Evolutionary conservation across 2,113 vertebrate species (phyloP), one percentile per base, ranked within the genome.

Genomic region (Hippocampus mohnikei): DNA sequence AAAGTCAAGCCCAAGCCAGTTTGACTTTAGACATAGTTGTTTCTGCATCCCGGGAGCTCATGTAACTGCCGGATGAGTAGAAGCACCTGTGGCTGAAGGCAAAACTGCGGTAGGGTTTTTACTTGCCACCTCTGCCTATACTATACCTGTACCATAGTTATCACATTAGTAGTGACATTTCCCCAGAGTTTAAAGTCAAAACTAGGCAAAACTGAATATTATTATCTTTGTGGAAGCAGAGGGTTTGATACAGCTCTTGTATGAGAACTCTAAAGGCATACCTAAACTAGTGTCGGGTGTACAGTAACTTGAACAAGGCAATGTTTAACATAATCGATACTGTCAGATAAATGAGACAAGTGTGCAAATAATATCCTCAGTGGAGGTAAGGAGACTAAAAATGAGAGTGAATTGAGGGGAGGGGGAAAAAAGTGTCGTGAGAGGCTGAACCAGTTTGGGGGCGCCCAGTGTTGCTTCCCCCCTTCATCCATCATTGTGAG

Each of bases 401-500:
- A 18, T 27, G 55, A 72, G 44, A 13, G 40, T 58, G 1, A 69
- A 29, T 44, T 25, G 21, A 52, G 3, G 27, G 3, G 33, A 16
- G 11, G 58, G 29, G 50, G 63, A 67, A 41, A 44, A 67, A 53
- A n/a, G 11, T 67, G 75, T 50, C 71, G 58, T 66, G 72, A 78
- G 8, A 72, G 76, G 76, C 67, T 53, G 42, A 87, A 52, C 77
- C 67, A 81, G 74, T 78, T 74, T n/a, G 73, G 77, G 46, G 42
- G 75, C 71, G 74, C 79, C 72, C 53, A 77, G 67, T 72, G 78
- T 42, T 74, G 53, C 58, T 69, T 81, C 72, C 81, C 73, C 27
- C 58, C 76, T 85, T 23, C 74, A 87, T 89, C 86, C 75, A 90
- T 90, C 85, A 84, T 58, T 33, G 80, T 76, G 78, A 75, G 79